Evolutionary conservation across 2,113 vertebrate species (phyloP).

Genomic region (Aleadryas rufinucha): DNA sequence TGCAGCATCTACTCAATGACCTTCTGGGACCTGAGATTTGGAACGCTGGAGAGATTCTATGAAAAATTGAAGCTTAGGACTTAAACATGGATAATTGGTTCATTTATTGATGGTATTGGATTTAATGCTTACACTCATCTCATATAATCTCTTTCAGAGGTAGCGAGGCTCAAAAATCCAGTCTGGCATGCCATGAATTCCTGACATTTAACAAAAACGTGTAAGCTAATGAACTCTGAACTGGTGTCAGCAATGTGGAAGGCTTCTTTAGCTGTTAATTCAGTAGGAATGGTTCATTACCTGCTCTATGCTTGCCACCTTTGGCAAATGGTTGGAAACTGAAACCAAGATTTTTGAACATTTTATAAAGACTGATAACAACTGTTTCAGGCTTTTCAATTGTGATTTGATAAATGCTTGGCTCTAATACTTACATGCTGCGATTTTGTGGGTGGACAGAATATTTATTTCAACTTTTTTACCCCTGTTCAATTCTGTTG

Average conservation of each 20-base stretch:
- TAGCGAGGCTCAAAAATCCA: background rate
- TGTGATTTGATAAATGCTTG: background rate
- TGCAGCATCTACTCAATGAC: background rate
- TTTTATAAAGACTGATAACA: background rate
- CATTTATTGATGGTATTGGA: background rate
- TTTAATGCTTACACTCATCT: background rate
- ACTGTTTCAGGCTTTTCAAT: background rate
- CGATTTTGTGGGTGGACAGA: background rate
- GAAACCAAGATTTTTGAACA: background rate
- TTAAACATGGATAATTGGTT: background rate
- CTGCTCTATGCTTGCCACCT: background rate
- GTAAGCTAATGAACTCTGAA: background rate
- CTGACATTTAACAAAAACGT: background rate
- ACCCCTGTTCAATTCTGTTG: fast-evolving
- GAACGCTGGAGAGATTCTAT: background rate
- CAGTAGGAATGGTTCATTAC: background rate
- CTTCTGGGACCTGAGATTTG: background rate
- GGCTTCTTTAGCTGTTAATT: background rate
- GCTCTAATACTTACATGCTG: background rate
- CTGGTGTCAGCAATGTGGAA: background rate
- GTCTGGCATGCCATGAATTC: background rate
- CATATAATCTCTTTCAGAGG: background rate
- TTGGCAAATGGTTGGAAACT: background rate
- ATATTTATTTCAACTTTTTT: background rate
- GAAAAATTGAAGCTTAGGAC: background rate